Percentiles rank a stretch among this genome's conserved stretches.
Conservation (phyloP, 2,888 invertebrate genomes). For the Caenorhabditis wallacei region DNA sequence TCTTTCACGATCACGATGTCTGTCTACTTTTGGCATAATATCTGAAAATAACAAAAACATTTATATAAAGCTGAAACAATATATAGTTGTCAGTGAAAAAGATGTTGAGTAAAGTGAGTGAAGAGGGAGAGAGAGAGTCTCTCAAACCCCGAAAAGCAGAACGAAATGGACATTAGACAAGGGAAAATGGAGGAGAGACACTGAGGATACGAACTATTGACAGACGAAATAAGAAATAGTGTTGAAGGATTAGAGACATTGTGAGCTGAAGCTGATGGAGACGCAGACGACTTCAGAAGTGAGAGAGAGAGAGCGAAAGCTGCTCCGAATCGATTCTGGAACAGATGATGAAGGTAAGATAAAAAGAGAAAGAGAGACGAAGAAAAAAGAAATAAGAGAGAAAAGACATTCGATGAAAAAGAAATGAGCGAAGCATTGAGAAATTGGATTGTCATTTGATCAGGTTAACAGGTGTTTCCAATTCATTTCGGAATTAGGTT, state of each 20-base stretch:
- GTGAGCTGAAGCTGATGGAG: slow-evolving; percentile 18
- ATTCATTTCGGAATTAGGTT: background rate
- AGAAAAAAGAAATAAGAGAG: slow-evolving; percentile 36
- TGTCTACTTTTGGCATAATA: slow-evolving; percentile 56
- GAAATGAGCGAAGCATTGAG: slow-evolving; percentile 7
- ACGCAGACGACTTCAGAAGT: slow-evolving; percentile 27
- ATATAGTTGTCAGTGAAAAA: slow-evolving; percentile 19
- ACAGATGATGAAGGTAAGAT: slow-evolving; percentile 35
- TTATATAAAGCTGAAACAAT: slow-evolving; percentile 4
- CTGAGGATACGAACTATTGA: slow-evolving; percentile 54
- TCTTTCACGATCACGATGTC: slow-evolving; percentile 44
- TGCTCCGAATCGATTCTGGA: slow-evolving; percentile 61
- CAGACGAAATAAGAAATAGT: slow-evolving; percentile 42
- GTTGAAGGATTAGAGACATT: slow-evolving; percentile 21
- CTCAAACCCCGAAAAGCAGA: slow-evolving; percentile 1
- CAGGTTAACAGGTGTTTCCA: slow-evolving; percentile 39
- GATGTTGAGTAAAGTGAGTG: slow-evolving; percentile 40
- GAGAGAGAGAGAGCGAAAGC: slow-evolving; percentile 34
- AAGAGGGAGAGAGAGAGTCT: slow-evolving; percentile 17
- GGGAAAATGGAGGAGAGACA: slow-evolving; percentile 40
- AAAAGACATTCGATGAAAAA: slow-evolving; percentile 8
- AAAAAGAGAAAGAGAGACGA: slow-evolving; percentile 32
- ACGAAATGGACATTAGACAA: slow-evolving; percentile 59
- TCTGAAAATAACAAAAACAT: background rate
- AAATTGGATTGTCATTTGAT: slow-evolving; percentile 7